Percentiles rank a stretch among this genome's conserved stretches.
Conservation (phyloP, 2,113 vertebrate species). For the Colaptes auratus region DNA sequence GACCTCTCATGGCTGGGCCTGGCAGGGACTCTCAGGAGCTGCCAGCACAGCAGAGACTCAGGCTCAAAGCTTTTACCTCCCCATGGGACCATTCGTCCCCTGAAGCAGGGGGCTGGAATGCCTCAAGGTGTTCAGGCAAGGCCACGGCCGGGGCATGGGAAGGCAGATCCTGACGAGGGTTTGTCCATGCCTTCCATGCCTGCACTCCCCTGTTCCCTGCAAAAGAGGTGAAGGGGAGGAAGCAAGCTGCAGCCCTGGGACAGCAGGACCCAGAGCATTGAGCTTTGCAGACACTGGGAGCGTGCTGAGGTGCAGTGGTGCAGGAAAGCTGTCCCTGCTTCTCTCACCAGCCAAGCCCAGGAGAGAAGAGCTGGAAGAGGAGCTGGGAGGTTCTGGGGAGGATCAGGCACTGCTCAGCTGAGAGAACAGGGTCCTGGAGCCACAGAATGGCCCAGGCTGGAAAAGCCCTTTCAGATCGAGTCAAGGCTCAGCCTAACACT, state of each 20-base stretch:
- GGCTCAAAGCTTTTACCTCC: background rate
- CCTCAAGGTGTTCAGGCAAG: constrained; percentile 49
- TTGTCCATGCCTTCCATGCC: background rate
- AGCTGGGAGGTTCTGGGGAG: background rate
- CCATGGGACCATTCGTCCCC: background rate
- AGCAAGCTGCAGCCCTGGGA: background rate
- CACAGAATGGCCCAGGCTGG: too few species aligned
- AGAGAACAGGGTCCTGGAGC: background rate
- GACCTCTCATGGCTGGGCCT: background rate
- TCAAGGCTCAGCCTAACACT: too few species aligned
- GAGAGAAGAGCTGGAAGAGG: background rate
- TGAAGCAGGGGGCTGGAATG: background rate
- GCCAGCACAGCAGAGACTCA: background rate
- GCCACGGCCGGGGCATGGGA: constrained; percentile 67
- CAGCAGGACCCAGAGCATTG: background rate
- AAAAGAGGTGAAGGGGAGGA: constrained; percentile 13
- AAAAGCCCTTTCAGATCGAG: too few species aligned
- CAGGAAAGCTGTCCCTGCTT: background rate
- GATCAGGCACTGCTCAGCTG: rapidly evolving
- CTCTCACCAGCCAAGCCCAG: background rate
- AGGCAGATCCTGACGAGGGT: background rate
- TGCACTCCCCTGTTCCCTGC: background rate
- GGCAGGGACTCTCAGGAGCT: background rate
- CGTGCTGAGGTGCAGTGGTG: background rate
- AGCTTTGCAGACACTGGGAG: background rate